Evolutionary conservation across 1,140 invertebrate species (phyloP).

Genomic region (Drosophila seguyi): DNA sequence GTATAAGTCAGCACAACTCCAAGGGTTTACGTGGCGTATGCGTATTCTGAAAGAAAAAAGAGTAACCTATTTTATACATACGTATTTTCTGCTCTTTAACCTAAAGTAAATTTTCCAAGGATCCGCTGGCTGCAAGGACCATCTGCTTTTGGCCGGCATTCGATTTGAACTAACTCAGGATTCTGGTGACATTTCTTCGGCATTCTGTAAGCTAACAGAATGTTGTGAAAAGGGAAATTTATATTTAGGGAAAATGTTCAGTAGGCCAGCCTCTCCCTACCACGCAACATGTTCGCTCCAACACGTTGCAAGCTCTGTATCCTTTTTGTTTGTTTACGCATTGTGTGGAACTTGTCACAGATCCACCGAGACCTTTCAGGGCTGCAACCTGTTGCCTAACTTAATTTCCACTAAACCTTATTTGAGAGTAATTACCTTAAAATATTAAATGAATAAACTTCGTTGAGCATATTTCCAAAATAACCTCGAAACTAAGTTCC

Average conservation of each 20-base stretch:
- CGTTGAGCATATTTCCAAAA: too few relatives aligned
- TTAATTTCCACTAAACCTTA: neutral
- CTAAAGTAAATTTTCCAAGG: neutral
- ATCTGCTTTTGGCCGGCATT: constrained; percentile 1
- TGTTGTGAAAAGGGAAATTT: constrained; percentile 21
- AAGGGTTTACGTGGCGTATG: neutral
- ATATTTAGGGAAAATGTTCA: neutral
- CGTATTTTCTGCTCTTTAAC: neutral
- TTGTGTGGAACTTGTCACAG: constrained; percentile 45
- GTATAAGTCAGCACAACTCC: constrained; percentile 9
- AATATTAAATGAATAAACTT: neutral
- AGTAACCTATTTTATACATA: neutral
- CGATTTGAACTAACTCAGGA: neutral
- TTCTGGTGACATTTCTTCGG: neutral
- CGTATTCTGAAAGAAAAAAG: neutral
- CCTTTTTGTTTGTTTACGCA: constrained; percentile 41
- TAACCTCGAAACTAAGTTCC: neutral
- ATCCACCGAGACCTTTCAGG: constrained; percentile 3
- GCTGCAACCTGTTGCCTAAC: constrained; percentile 34
- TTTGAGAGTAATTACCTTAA: neutral
- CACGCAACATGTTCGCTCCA: constrained; percentile 24
- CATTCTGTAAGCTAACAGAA: neutral
- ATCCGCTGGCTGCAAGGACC: neutral
- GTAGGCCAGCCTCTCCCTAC: neutral
- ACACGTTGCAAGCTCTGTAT: constrained; percentile 7